Base-by-base conservation (phyloP, 1,140 invertebrate genomes). In the Drosophila pseudoobscura region DNA sequence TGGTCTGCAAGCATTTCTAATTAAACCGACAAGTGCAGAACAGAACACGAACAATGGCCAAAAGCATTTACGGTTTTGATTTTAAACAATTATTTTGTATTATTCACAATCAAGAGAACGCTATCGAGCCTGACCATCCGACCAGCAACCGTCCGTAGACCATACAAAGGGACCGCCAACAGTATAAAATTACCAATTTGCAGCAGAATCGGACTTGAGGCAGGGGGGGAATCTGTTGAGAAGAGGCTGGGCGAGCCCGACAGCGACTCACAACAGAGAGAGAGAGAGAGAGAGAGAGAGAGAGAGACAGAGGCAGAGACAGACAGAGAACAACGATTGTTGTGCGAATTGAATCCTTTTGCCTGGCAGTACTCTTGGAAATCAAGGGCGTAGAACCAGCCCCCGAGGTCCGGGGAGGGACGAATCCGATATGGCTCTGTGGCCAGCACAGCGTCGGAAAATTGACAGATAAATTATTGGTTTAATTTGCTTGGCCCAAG, bases 121-220 rank as follows among this genome's bases (percentile, higher is more conserved):
- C 13, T 17, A 47, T 45, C n/a, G 17, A 26, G 45, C 17, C 24
- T 29, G 64, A 47, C 47, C 43, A 61, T 47, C 45, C 39, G 46
- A 79, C 39, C 24, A 26, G 4, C 24, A 6, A 26, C 24, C 24
- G 24, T 5, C 5, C 24, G 24, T 26, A 26, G 24, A 26, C 24
- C 70, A 60, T 60, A 60, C 62, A 65, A 68, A 61, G 57, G 43
- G 43, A 70, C 83, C 83, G 83, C 63, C 87, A 89, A 89, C 71
- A 78, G 69, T 89, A 89, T 89, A 74, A 71, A 83, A 89, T 90
- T 90, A 80, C 87, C 87, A 90, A 89, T 90, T 90, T 90, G 59
- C 75, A 73, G 62, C 44, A 53, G 41, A 46, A 65, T 39, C 54
- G 17, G 26, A 9, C 11, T 39, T 13, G 41, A 17, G 41, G 39